Evolutionary conservation across 2,113 vertebrate species (phyloP).

Genomic region (Columba janthina): DNA sequence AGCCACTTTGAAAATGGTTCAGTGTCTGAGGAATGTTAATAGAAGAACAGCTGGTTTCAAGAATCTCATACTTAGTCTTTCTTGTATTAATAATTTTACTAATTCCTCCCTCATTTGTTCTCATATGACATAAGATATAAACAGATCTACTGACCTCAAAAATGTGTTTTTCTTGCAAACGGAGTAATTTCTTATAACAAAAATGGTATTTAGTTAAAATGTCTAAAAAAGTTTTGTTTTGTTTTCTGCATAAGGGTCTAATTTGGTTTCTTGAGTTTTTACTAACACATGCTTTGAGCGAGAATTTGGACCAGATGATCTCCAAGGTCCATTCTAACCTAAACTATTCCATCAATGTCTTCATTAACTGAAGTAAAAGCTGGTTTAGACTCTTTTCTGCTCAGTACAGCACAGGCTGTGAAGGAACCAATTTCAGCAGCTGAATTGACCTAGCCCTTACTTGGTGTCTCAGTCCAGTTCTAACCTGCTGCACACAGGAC

Average conservation of each 20-base stretch:
- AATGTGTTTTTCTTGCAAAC: slow-evolving; percentile 41
- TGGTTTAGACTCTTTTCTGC: background rate
- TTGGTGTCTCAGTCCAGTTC: background rate
- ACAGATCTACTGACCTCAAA: slow-evolving; percentile 51
- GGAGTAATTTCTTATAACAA: slow-evolving; percentile 30
- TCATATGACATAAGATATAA: slow-evolving; percentile 48
- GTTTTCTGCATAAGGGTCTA: slow-evolving; percentile 27
- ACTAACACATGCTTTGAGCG: background rate
- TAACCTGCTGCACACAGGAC: background rate
- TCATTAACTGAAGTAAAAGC: background rate
- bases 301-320: background rate
- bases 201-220: background rate
- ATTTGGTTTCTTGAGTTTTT: slow-evolving; percentile 29
- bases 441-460: background rate
- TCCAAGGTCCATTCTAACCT: background rate
- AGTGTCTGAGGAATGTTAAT: slow-evolving; percentile 44
- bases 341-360: background rate
- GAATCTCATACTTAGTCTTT: slow-evolving; percentile 51
- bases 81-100: slow-evolving; percentile 47
- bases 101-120: slow-evolving; percentile 46
- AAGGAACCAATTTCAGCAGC: background rate
- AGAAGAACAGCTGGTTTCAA: slow-evolving; percentile 54
- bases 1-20: slow-evolving; percentile 44
- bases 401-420: background rate
- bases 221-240: background rate